Evolutionary conservation across 2,113 vertebrate species (phyloP).

Genomic region (Anhinga anhinga): DNA sequence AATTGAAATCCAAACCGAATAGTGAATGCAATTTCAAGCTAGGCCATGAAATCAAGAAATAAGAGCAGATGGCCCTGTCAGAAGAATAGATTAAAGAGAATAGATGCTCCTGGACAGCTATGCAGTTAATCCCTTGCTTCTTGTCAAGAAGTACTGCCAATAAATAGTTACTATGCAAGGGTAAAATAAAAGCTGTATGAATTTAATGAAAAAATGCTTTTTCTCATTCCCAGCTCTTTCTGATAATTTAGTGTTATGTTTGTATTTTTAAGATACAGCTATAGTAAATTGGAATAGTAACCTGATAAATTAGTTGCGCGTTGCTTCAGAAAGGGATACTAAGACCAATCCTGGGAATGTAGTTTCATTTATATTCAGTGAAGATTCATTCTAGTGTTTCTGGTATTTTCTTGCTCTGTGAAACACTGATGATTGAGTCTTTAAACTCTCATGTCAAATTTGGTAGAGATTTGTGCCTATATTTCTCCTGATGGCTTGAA

Average conservation of each 20-base stretch:
- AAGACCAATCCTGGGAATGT: background rate
- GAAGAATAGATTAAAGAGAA: slow-evolving; percentile 55
- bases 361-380: background rate
- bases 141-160: background rate
- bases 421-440: background rate
- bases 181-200: background rate
- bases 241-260: background rate
- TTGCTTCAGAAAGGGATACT: background rate
- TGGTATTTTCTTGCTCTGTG: background rate
- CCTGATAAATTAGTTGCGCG: background rate
- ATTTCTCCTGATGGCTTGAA: background rate
- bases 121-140: background rate
- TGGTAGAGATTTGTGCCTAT: background rate
- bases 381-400: background rate
- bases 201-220: background rate
- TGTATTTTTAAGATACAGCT: background rate
- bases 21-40: background rate
- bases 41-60: slow-evolving; percentile 4
- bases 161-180: background rate
- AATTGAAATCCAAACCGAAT: slow-evolving; percentile 10
- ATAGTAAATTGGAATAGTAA: background rate
- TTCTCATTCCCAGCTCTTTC: background rate
- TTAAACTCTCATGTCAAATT: background rate
- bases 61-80: slow-evolving; percentile 45
- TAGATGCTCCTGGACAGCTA: background rate